Percentiles rank a stretch among this genome's conserved stretches.
Evolutionary conservation across 2,797 vertebrate species (phyloP).

Genomic region (Gephyroberyx darwinii): DNA sequence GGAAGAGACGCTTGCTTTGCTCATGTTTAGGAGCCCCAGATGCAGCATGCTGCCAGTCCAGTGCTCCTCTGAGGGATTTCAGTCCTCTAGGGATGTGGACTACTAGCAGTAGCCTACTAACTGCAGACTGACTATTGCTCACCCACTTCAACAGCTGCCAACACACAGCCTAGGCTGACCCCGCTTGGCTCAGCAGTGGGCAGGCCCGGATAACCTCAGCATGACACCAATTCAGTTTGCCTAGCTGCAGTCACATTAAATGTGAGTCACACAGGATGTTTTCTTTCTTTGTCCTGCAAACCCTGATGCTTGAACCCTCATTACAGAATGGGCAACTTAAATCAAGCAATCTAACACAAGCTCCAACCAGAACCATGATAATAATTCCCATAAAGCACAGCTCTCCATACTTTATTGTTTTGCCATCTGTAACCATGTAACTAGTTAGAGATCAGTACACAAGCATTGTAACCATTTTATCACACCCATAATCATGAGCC

Average conservation of each 20-base stretch:
- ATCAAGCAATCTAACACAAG: neutral
- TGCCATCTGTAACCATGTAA: no score
- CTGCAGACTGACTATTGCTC: slow-evolving; percentile 18
- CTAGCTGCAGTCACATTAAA: neutral
- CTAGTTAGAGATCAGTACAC: no score
- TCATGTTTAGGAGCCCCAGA: slow-evolving; percentile 39
- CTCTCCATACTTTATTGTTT: no score
- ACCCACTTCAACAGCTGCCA: slow-evolving; percentile 37
- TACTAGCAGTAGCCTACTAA: slow-evolving; percentile 25
- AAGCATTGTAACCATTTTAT: no score
- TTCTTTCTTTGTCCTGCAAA: slow-evolving; percentile 10
- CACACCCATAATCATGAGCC: no score
- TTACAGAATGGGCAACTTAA: neutral
- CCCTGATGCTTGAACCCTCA: neutral
- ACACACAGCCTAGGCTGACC: neutral
- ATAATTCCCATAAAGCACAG: neutral
- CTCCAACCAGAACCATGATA: neutral
- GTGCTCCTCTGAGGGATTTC: slow-evolving; percentile 32
- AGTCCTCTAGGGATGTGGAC: slow-evolving; percentile 18
- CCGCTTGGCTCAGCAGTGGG: neutral
- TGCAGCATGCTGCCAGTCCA: slow-evolving; percentile 36
- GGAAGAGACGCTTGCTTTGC: slow-evolving; percentile 5
- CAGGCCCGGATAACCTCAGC: no score
- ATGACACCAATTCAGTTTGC: no score
- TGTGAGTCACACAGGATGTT: neutral